Evolutionary conservation across 2,113 vertebrate genomes (phyloP).

Genomic region (Hypomesus transpacificus): DNA sequence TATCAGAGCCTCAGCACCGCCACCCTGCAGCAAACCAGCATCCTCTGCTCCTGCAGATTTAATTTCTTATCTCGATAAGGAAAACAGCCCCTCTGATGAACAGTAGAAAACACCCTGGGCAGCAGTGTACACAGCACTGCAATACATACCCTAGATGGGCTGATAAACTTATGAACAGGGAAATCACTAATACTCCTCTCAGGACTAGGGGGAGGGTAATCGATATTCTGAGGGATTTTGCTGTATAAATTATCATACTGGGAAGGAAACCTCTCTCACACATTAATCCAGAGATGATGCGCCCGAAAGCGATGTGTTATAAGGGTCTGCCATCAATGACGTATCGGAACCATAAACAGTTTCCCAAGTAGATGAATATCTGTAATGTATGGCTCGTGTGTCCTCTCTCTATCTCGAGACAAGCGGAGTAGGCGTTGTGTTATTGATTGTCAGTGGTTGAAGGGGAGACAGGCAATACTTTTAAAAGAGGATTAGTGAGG

Average conservation of each 20-base stretch:
- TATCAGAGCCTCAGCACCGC: conserved; percentile 62
- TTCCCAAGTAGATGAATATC: conserved; percentile 29
- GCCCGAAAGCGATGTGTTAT: conserved; percentile 39
- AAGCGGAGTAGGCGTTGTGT: conserved; percentile 20
- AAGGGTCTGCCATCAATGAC: conserved; percentile 36
- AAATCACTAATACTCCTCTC: conserved; percentile 27
- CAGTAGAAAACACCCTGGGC: conserved; percentile 47
- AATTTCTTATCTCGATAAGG: conserved; percentile 67
- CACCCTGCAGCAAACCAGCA: conserved; percentile 65
- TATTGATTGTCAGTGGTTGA: conserved; percentile 39
- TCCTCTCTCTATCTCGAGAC: conserved; percentile 26
- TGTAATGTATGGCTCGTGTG: conserved; percentile 30
- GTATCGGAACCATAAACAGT: conserved; percentile 34
- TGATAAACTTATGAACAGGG: conserved; percentile 45
- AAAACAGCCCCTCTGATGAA: conserved; percentile 62
- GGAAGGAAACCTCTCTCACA: conserved; percentile 14
- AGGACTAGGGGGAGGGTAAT: conserved; percentile 30
- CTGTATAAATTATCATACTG: conserved; percentile 44
- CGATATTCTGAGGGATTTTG: conserved; percentile 38
- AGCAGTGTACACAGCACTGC: conserved; percentile 45
- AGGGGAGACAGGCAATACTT: conserved; percentile 20
- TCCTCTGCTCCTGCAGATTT: conserved; percentile 65
- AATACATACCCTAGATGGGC: conserved; percentile 49
- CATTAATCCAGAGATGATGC: conserved; percentile 28
- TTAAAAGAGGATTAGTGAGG: conserved; percentile 20